Base-by-base conservation (phyloP, 2,113 vertebrate genomes). In the Sinocyclocheilus anshuiensis region DNA sequence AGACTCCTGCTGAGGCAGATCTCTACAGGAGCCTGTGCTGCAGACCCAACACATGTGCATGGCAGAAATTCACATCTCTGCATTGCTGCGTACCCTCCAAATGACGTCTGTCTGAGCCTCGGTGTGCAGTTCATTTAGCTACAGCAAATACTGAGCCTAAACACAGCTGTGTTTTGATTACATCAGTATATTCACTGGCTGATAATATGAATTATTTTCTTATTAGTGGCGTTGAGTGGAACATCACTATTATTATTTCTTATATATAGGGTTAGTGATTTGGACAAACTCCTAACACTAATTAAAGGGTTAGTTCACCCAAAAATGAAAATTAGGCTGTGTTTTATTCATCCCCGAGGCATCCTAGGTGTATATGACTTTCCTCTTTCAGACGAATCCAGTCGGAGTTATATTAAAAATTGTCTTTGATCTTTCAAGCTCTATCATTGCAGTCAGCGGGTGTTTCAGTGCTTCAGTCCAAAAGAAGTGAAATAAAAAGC, bases 1-100 rank as follows among this genome's bases (percentile, higher is more conserved):
- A 61, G 81, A 79, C 85, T 90, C 71, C 77, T 8, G 57, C 71
- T 50, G 83, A 83, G 82, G 71, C 50, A 59, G 86, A 85, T 33
- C 67, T 82, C 83, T 22, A 71, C 33, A 77, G 78, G 78, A 84
- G 78, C 57, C 71, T 77, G 75, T 77, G 84, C 87, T 42, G 87
- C 87, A 82, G 87, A 74, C 79, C 15, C 53, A 84, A 82, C 74
- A 77, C 86, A 63, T 77, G n/a, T 78, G 29, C 48, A 77, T 77
- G 57, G 13, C 11, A 13, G 16, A 63, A 63, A 59, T 67, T 55
- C 86, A 24, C 83, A 53, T 79, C 48, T 81, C 78, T 77, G 50
- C 83, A 24, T 77, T 55, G 39, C 75, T 80, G 39, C 24, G 59
- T 77, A 74, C n/a, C 39, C 22, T 63, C 10, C 71, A 22, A 48